Conservation (phyloP, 2,113 vertebrate species). For the Tapirus terrestris region DNA sequence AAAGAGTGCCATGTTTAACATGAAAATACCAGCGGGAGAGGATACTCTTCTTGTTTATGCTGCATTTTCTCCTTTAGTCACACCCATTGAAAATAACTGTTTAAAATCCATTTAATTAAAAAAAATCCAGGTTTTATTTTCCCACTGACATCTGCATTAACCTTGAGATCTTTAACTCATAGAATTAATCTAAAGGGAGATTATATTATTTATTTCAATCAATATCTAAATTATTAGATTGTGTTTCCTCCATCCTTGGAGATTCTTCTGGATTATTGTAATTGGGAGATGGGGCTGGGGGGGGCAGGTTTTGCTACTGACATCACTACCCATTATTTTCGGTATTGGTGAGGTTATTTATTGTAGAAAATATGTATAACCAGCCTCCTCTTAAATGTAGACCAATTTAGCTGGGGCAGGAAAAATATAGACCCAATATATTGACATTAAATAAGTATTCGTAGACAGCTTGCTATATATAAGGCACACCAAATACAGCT, state of each 20-base stretch:
- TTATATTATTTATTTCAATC: constrained; percentile 45
- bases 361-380: neutral
- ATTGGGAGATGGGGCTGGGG: neutral
- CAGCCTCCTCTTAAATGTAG: neutral
- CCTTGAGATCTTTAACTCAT: constrained; percentile 31
- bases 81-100: constrained; percentile 14
- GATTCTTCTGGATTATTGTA: constrained; percentile 20
- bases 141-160: constrained; percentile 22
- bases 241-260: neutral
- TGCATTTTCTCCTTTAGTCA: neutral
- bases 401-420: neutral
- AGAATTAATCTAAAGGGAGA: constrained; percentile 32
- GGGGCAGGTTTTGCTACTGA: neutral
- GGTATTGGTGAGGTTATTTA: neutral
- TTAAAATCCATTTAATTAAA: constrained; percentile 49
- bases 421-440: neutral
- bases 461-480: neutral
- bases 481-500: neutral
- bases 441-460: neutral
- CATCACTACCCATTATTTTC: neutral
- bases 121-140: constrained; percentile 21
- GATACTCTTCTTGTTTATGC: neutral
- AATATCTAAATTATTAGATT: constrained; percentile 46
- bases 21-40: constrained; percentile 5
- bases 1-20: constrained; percentile 53